Percentiles rank a stretch among this genome's conserved stretches.
Conservation (phyloP, 2,113 vertebrate genomes). For the Anser cygnoides region DNA sequence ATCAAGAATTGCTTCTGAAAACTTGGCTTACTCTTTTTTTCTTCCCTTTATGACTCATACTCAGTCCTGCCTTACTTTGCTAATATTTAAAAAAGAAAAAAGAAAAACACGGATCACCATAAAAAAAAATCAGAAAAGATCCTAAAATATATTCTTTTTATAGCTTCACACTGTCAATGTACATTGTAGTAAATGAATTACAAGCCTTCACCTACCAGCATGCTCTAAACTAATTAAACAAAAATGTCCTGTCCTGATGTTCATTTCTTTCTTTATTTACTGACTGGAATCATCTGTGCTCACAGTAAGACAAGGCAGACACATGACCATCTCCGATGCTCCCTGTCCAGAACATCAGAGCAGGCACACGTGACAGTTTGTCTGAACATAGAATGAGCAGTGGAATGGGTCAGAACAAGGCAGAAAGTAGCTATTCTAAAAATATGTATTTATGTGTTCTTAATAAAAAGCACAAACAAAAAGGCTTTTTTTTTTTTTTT, state of each 20-base stretch:
- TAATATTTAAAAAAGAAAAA: not conserved
- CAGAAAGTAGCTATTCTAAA: constrained; percentile 1
- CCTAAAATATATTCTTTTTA: not conserved
- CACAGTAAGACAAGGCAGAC: not conserved
- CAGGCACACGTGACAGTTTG: not conserved
- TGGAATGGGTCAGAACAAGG: not conserved
- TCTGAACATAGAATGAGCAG: not conserved
- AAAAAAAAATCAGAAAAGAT: not conserved
- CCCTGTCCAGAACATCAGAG: not conserved
- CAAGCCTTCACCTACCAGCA: not conserved
- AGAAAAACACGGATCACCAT: not conserved
- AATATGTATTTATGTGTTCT: not conserved
- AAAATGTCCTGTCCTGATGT: not conserved
- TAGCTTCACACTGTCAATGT: not conserved
- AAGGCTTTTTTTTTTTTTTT: not conserved
- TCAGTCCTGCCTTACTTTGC: not conserved
- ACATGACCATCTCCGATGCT: not conserved
- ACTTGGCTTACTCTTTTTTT: not conserved
- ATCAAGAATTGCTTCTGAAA: not conserved
- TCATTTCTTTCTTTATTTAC: not conserved
- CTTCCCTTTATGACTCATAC: not conserved
- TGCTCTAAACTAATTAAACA: not conserved
- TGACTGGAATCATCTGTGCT: not conserved
- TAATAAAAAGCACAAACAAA: not conserved
- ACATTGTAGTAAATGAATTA: not conserved